Conservation (phyloP, 2,888 invertebrate species). For the Xestia sexstrigata region DNA sequence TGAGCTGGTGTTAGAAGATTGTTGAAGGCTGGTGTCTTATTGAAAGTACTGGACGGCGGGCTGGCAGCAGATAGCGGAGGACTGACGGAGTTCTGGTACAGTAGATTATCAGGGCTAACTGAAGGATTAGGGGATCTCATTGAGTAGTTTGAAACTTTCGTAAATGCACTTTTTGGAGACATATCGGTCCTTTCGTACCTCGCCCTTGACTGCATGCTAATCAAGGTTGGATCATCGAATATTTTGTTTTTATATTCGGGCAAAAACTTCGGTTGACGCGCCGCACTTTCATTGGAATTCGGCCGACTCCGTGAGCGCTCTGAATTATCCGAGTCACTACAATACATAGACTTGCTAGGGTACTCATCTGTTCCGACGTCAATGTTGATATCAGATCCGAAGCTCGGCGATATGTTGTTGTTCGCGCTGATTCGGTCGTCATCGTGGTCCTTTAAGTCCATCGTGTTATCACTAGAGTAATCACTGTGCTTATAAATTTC, state of each 20-base stretch:
- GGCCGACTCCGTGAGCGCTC: slow-evolving; percentile 88
- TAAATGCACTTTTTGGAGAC: slow-evolving; percentile 95
- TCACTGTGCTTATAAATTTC: slow-evolving; percentile 87
- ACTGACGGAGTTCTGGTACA: slow-evolving; percentile 95
- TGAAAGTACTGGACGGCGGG: slow-evolving; percentile 88
- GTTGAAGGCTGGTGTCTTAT: slow-evolving; percentile 82
- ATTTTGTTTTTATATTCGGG: slow-evolving; percentile 90
- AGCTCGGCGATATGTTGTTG: slow-evolving; percentile 87
- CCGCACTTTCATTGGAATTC: slow-evolving; percentile 90
- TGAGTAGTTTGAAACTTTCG: slow-evolving; percentile 92
- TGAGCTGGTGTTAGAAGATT: slow-evolving; percentile 86
- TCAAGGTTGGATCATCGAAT: slow-evolving; percentile 91
- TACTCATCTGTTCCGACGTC: slow-evolving; percentile 89
- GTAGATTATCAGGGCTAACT: slow-evolving; percentile 94
- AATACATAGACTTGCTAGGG: slow-evolving; percentile 86
- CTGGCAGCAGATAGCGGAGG: slow-evolving; percentile 92
- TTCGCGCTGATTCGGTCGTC: slow-evolving; percentile 84
- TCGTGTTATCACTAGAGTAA: slow-evolving; percentile 81
- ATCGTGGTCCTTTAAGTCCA: slow-evolving; percentile 84
- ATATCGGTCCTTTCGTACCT: slow-evolving; percentile 88
- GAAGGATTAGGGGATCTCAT: slow-evolving; percentile 93
- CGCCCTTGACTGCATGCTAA: slow-evolving; percentile 88
- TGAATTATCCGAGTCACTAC: slow-evolving; percentile 89
- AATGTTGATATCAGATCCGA: slow-evolving; percentile 88
- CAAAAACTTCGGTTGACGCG: slow-evolving; percentile 88